These are phyloP conservation scores for Pocillopora verrucosa DNA, from an alignment of 64 coral and sea anemone species.

Conservation along the genomic window DNA sequence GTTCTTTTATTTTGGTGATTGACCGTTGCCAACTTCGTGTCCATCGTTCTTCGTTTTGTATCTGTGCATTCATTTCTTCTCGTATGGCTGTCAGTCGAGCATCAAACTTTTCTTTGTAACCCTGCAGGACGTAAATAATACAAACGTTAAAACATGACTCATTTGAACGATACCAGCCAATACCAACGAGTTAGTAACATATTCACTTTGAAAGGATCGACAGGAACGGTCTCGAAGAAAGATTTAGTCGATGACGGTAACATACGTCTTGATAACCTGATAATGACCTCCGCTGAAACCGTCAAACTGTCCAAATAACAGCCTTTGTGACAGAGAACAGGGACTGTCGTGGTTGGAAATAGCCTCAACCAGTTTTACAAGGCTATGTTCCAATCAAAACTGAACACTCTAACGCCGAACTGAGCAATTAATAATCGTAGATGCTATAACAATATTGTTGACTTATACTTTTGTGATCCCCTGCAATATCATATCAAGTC, in stretches of 20 bases:
- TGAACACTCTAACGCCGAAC: no score
- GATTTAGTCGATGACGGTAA: no score
- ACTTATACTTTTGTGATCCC: neutral
- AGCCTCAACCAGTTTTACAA: no score
- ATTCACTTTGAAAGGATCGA: no score
- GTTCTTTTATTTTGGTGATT: slow-evolving; percentile 51
- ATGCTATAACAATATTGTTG: neutral
- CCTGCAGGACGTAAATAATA: neutral
- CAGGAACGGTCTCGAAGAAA: no score
- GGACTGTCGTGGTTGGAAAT: no score
- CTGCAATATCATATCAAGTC: neutral
- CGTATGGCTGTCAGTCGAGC: slow-evolving; percentile 15
- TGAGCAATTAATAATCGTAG: no score
- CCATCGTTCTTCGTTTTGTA: slow-evolving; percentile 59
- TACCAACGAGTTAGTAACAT: no score
- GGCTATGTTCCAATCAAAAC: no score
- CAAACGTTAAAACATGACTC: neutral
- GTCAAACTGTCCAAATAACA: no score
- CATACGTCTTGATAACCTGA: no score
- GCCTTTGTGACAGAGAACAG: neutral
- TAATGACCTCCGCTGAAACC: no score
- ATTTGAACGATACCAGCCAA: neutral
- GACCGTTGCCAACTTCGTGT: slow-evolving; percentile 59
- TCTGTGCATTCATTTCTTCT: slow-evolving; percentile 40
- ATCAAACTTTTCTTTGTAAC: slow-evolving; percentile 57